Conservation (phyloP, 92 coral and sea anemone genomes). For the Phenganax subtilis region DNA sequence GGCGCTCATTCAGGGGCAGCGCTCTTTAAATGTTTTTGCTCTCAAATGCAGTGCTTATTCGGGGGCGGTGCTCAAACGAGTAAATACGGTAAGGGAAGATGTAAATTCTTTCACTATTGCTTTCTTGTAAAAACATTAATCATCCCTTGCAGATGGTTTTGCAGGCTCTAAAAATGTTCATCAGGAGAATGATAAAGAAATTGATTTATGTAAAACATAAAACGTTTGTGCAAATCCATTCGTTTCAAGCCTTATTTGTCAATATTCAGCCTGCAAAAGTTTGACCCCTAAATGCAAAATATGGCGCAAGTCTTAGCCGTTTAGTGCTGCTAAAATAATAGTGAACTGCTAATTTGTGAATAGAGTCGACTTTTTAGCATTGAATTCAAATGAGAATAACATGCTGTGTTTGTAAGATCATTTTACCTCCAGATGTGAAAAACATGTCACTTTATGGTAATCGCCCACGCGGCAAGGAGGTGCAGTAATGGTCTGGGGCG, state of each 20-base stretch:
- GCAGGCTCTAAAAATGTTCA: background rate
- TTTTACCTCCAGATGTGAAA: slow-evolving; percentile 24
- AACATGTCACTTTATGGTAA: background rate
- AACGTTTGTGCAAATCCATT: background rate
- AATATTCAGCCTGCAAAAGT: slow-evolving; percentile 2
- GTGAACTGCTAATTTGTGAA: slow-evolving; percentile 12
- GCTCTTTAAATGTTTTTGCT: too few relatives aligned
- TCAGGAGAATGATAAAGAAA: background rate
- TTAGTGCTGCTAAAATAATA: slow-evolving; percentile 12
- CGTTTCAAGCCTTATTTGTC: background rate
- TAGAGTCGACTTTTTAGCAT: background rate
- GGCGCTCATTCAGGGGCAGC: too few relatives aligned
- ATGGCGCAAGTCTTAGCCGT: background rate
- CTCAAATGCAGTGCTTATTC: too few relatives aligned
- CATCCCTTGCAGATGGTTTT: background rate
- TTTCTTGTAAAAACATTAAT: background rate
- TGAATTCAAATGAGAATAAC: slow-evolving; percentile 8
- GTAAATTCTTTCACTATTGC: background rate
- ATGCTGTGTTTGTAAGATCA: slow-evolving; percentile 17
- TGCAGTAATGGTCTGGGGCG: too few relatives aligned
- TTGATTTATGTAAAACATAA: background rate
- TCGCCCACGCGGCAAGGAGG: too few relatives aligned
- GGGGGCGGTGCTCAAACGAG: too few relatives aligned
- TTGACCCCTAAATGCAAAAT: background rate
- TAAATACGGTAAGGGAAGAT: too few relatives aligned